phyloP scores from a whole-genome alignment of 2,113 vertebrate genomes.

The Halcyon malimbica region DNA sequence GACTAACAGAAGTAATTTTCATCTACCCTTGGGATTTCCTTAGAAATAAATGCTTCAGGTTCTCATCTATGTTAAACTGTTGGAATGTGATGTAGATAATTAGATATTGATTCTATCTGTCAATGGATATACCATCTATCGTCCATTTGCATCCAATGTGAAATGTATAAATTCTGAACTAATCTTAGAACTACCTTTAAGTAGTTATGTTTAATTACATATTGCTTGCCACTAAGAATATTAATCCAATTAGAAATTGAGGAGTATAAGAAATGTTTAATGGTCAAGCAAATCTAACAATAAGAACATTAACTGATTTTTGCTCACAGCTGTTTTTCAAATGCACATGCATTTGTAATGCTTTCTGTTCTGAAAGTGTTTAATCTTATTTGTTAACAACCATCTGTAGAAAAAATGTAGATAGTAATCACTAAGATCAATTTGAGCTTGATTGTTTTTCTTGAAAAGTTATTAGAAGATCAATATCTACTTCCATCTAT shows the following conservation, averaged over 20 bases:
- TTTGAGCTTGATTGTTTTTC: not conserved
- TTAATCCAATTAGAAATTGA: slow-evolving; percentile 19
- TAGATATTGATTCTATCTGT: slow-evolving; percentile 86
- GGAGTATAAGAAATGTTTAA: not conserved
- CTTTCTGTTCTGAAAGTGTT: not conserved
- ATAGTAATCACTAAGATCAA: not conserved
- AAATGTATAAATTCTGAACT: slow-evolving; percentile 71
- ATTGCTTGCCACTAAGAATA: not conserved
- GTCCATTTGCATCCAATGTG: slow-evolving; percentile 60
- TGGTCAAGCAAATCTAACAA: not conserved
- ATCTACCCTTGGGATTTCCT: slow-evolving; percentile 41
- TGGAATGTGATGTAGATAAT: slow-evolving; percentile 81
- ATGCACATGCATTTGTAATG: not conserved
- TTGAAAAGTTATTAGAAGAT: not conserved
- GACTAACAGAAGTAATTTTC: slow-evolving; percentile 72
- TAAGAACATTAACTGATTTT: not conserved
- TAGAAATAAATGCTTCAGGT: slow-evolving; percentile 52
- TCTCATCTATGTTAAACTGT: slow-evolving; percentile 39
- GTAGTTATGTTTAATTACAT: slow-evolving; percentile 55
- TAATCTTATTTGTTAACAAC: not conserved
- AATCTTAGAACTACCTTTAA: slow-evolving; percentile 68
- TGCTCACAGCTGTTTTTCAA: not conserved
- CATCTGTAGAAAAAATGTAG: not conserved
- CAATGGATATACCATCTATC: slow-evolving; percentile 72
- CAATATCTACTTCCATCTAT: not conserved